These are phyloP conservation scores for Prorops nasuta DNA, from an alignment of 1,140 invertebrate species.

Conservation along the genomic window DNA sequence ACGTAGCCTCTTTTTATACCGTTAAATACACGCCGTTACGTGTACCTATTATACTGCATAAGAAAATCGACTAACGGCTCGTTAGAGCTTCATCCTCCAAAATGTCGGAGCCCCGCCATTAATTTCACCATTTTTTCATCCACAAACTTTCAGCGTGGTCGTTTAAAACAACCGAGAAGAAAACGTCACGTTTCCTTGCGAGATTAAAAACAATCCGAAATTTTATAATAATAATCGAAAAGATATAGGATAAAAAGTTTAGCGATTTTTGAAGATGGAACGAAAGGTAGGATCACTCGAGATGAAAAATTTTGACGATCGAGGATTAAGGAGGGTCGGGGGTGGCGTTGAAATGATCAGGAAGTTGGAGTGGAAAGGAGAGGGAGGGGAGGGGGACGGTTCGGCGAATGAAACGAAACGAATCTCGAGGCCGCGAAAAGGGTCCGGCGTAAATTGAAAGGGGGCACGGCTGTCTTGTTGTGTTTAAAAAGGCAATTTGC, in stretches of 20 bases:
- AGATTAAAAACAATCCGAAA: too few species aligned
- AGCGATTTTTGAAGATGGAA: conserved; percentile 30
- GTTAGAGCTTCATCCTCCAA: too few species aligned
- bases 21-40: conserved; percentile 20
- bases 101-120: too few species aligned
- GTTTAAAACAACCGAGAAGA: too few species aligned
- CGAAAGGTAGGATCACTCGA: conserved; percentile 20
- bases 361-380: conserved; percentile 3
- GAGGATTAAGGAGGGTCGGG: conserved; percentile 27
- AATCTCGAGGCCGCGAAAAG: conserved; percentile 33
- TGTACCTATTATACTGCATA: conserved; percentile 10
- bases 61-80: too few species aligned
- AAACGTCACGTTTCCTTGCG: too few species aligned
- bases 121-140: too few species aligned
- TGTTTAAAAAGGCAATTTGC: conserved; percentile 57
- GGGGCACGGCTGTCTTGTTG: conserved; percentile 52
- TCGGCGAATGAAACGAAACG: conserved; percentile 14
- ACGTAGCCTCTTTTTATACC: conserved; percentile 25
- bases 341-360: background rate
- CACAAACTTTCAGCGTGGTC: too few species aligned
- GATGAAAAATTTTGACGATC: conserved; percentile 34
- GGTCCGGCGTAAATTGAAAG: conserved; percentile 54
- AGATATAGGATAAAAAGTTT: too few species aligned
- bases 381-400: conserved; percentile 20
- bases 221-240: too few species aligned